Percentiles rank a stretch among this genome's conserved stretches.
phyloP scores from a whole-genome alignment of 2,888 invertebrate genomes.

The Argyra leucocephala region DNA sequence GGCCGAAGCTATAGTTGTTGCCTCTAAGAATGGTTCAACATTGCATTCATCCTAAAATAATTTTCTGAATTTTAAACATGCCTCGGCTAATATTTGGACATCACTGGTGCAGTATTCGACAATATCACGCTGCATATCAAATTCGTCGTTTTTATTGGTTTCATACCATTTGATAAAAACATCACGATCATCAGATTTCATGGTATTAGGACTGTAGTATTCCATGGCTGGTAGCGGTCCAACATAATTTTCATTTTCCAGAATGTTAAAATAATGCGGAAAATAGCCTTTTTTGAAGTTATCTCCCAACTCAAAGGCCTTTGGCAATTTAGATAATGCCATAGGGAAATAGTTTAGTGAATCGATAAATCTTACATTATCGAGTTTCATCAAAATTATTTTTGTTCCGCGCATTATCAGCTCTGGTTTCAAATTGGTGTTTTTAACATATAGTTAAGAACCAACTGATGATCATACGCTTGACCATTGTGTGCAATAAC shows the following conservation, averaged over 20 bases:
- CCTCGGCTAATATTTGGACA: background rate
- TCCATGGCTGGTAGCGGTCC: too few relatives aligned
- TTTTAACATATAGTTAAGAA: background rate
- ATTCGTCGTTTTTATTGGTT: background rate
- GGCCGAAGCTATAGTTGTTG: too few relatives aligned
- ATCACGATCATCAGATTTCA: too few relatives aligned
- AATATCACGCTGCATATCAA: too few relatives aligned
- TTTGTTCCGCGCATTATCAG: conserved; percentile 8
- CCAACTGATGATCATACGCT: background rate
- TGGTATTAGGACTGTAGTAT: too few relatives aligned
- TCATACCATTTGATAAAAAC: background rate
- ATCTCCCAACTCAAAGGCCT: conserved; percentile 21
- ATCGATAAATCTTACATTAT: conserved; percentile 10
- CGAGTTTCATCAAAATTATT: conserved; percentile 2
- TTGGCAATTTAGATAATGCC: conserved; percentile 22
- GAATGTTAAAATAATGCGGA: too few relatives aligned
- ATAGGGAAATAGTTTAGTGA: conserved; percentile 25
- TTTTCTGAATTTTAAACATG: background rate
- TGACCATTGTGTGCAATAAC: background rate
- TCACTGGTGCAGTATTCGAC: background rate
- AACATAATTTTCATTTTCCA: too few relatives aligned
- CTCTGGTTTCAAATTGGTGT: background rate
- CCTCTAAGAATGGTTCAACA: too few relatives aligned
- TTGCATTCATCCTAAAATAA: background rate
- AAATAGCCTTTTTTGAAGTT: conserved; percentile 23